A percentile compares a stretch with the other conserved stretches of the same genome.
phyloP scores from a whole-genome alignment of 2,797 vertebrate species.

The Sebastes glaucus region DNA sequence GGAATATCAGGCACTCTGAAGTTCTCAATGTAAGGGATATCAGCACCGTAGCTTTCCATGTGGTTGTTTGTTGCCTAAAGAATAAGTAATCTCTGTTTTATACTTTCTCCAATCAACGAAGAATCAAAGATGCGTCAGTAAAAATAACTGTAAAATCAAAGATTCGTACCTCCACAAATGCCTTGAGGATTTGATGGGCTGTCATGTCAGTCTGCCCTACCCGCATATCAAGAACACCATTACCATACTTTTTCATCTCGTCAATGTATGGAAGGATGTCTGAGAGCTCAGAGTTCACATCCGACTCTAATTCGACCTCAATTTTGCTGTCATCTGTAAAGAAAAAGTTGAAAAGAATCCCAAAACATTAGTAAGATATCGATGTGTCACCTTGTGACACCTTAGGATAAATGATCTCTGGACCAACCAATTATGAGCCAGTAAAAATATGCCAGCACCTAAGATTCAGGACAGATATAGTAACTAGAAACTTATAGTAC shows the following conservation, averaged over 20 bases:
- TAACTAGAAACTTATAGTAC: conserved; percentile 71
- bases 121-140: background rate
- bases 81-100: conserved; percentile 9
- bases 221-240: conserved; percentile 81
- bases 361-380: background rate
- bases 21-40: conserved; percentile 83
- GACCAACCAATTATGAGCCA: too few species aligned
- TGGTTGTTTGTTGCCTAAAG: conserved; percentile 85
- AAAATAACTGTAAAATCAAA: background rate
- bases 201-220: conserved; percentile 88
- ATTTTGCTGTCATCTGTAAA: conserved; percentile 86
- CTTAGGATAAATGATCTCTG: too few species aligned
- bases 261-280: conserved; percentile 58
- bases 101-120: background rate
- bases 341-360: background rate
- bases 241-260: conserved; percentile 65
- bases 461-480: background rate
- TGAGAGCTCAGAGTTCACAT: conserved; percentile 77
- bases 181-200: conserved; percentile 85
- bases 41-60: conserved; percentile 81
- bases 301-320: conserved; percentile 86
- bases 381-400: too few species aligned
- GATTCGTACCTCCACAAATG: conserved; percentile 83
- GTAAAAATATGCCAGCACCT: accelerated
- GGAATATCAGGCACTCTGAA: conserved; percentile 84